These are phyloP conservation scores for Platygyra sinensis DNA, from an alignment of 64 coral and sea anemone species.

Conservation along the genomic window DNA sequence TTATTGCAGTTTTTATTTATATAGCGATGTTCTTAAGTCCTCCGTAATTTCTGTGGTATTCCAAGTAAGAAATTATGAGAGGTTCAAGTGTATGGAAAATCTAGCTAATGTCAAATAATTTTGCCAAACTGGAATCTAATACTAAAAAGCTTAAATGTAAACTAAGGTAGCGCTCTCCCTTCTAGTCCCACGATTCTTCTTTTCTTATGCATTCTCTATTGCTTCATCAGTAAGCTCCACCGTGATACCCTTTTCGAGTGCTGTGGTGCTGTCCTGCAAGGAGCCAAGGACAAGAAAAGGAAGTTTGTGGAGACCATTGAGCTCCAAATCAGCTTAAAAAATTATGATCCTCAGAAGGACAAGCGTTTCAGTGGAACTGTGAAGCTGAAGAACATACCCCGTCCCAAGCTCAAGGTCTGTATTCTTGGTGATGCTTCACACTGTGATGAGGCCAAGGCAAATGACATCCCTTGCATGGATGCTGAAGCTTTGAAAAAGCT, in stretches of 20 bases:
- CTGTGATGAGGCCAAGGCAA: slow-evolving; percentile 97
- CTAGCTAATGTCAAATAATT: too few relatives aligned
- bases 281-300: slow-evolving; percentile 93
- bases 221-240: slow-evolving; percentile 77
- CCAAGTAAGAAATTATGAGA: too few relatives aligned
- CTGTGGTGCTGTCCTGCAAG: slow-evolving; percentile 80
- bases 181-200: too few relatives aligned
- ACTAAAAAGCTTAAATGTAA: too few relatives aligned
- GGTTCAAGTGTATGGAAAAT: too few relatives aligned
- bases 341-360: slow-evolving; percentile 99
- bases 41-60: too few relatives aligned
- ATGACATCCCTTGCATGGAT: slow-evolving; percentile 96
- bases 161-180: too few relatives aligned
- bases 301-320: slow-evolving; percentile 95
- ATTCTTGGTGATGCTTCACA: slow-evolving; percentile 98
- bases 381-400: slow-evolving; percentile 87
- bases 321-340: slow-evolving; percentile 96
- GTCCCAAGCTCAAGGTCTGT: slow-evolving; percentile 96
- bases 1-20: too few relatives aligned
- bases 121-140: too few relatives aligned
- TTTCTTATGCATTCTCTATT: neutral
- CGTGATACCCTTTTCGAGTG: slow-evolving; percentile 88
- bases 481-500: slow-evolving; percentile 96
- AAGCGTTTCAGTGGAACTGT: slow-evolving; percentile 99
- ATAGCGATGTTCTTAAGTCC: too few relatives aligned